Evolutionary conservation across 92 coral and sea anemone genomes (phyloP).

Genomic region (Zoanthus sansibaricus): DNA sequence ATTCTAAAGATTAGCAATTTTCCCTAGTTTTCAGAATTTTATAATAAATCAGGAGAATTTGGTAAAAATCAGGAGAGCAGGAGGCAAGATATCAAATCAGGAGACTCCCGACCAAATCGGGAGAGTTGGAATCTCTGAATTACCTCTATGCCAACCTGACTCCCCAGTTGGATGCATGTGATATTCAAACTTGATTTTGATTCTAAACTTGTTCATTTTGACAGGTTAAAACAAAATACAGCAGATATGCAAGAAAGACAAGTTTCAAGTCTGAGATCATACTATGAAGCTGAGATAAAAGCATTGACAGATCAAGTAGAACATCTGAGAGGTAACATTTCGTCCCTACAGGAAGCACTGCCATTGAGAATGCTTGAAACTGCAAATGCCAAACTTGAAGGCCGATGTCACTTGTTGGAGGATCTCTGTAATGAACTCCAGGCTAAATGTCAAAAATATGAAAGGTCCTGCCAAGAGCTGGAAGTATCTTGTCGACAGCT

Average conservation of each 20-base stretch:
- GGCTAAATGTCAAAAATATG: slow-evolving; percentile 67
- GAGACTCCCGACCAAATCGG: too few species aligned
- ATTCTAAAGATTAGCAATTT: too few species aligned
- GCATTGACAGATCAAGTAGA: slow-evolving; percentile 70
- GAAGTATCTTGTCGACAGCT: slow-evolving; percentile 71
- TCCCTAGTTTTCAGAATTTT: too few species aligned
- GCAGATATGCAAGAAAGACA: slow-evolving; percentile 12
- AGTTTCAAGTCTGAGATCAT: slow-evolving; percentile 57
- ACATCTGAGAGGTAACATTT: slow-evolving; percentile 63
- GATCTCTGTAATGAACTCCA: slow-evolving; percentile 82
- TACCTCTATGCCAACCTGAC: too few species aligned
- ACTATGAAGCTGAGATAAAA: slow-evolving; percentile 75
- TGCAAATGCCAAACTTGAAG: slow-evolving; percentile 76
- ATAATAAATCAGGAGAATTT: too few species aligned
- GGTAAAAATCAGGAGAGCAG: too few species aligned
- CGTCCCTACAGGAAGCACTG: slow-evolving; percentile 75
- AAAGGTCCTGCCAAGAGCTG: slow-evolving; percentile 71
- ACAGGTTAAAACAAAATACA: slow-evolving; percentile 20
- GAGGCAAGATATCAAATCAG: too few species aligned
- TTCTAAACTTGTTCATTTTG: background rate
- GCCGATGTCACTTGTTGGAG: slow-evolving; percentile 80
- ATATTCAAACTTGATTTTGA: too few species aligned
- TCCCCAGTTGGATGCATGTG: too few species aligned
- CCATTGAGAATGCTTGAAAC: slow-evolving; percentile 86
- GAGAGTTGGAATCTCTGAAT: too few species aligned